phyloP scores from a whole-genome alignment of 1,140 invertebrate species.

The Drosophila persimilis region DNA sequence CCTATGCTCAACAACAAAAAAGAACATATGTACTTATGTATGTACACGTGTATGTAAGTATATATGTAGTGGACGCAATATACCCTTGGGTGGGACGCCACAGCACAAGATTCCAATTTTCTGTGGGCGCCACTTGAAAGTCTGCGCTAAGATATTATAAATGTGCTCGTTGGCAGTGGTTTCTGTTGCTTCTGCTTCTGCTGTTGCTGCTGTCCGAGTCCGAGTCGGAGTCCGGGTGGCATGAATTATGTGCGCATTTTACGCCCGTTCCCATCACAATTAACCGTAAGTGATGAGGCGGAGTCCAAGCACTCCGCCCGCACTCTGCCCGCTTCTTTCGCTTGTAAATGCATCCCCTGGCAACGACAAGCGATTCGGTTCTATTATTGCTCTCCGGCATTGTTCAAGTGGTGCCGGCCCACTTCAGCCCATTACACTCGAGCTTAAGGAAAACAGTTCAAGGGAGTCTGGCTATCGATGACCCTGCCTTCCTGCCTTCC shows the following conservation, averaged over 20 bases:
- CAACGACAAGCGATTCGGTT: too few relatives aligned
- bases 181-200: slow-evolving; percentile 1
- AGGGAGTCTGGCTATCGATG: neutral
- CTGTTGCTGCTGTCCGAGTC: neutral
- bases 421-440: too few relatives aligned
- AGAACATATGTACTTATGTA: too few relatives aligned
- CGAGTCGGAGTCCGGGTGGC: slow-evolving; percentile 25
- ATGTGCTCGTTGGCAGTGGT: slow-evolving; percentile 70
- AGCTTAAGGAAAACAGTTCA: too few relatives aligned
- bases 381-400: too few relatives aligned
- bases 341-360: too few relatives aligned
- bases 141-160: slow-evolving; percentile 72
- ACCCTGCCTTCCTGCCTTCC: too few relatives aligned
- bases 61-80: neutral
- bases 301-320: slow-evolving; percentile 7
- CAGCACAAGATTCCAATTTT: slow-evolving; percentile 14
- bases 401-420: too few relatives aligned
- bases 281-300: slow-evolving; percentile 63
- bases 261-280: slow-evolving; percentile 48
- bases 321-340: too few relatives aligned
- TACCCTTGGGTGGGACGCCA: slow-evolving; percentile 8
- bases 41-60: too few relatives aligned
- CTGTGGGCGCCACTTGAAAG: slow-evolving; percentile 54
- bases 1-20: too few relatives aligned
- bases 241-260: slow-evolving; percentile 70